Evolutionary conservation across 2,888 invertebrate species (phyloP).

Genomic region (Sinohyriopsis cumingii): DNA sequence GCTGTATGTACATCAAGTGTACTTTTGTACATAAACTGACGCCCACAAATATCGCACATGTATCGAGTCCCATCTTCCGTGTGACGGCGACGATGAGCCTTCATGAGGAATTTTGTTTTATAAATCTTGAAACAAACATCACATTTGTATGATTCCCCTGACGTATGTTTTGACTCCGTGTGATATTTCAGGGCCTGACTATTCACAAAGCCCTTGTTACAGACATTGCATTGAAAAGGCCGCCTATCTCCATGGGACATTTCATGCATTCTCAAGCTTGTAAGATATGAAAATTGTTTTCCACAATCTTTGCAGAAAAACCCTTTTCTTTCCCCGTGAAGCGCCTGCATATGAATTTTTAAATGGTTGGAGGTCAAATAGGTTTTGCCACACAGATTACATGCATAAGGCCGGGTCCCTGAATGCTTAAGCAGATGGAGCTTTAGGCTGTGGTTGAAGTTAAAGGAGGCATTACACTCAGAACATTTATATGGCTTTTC

Average conservation of each 20-base stretch:
- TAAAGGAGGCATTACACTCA: slow-evolving; percentile 58
- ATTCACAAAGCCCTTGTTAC: slow-evolving; percentile 61
- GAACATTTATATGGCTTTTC: slow-evolving; percentile 60
- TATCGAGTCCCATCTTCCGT: slow-evolving; percentile 53
- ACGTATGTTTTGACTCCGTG: slow-evolving; percentile 47
- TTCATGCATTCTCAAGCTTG: slow-evolving; percentile 60
- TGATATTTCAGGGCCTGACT: slow-evolving; percentile 51
- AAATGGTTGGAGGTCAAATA: slow-evolving; percentile 65
- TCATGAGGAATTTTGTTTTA: slow-evolving; percentile 57
- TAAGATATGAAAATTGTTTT: slow-evolving; percentile 63
- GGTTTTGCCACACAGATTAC: slow-evolving; percentile 59
- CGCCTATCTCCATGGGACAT: slow-evolving; percentile 57
- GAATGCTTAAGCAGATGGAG: slow-evolving; percentile 61
- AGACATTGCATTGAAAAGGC: slow-evolving; percentile 54
- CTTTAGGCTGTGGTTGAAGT: slow-evolving; percentile 63
- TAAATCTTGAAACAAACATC: slow-evolving; percentile 61
- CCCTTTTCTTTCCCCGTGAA: slow-evolving; percentile 50
- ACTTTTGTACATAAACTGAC: slow-evolving; percentile 61
- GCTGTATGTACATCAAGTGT: slow-evolving; percentile 61
- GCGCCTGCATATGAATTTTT: slow-evolving; percentile 60
- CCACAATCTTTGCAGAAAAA: slow-evolving; percentile 57
- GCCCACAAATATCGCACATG: slow-evolving; percentile 63
- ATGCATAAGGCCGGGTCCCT: slow-evolving; percentile 60
- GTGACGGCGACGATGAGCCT: slow-evolving; percentile 52
- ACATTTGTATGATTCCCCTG: slow-evolving; percentile 46